Percentiles rank a stretch among this genome's conserved stretches.
phyloP scores from a whole-genome alignment of 2,113 vertebrate species.

The Capreolus pygargus region DNA sequence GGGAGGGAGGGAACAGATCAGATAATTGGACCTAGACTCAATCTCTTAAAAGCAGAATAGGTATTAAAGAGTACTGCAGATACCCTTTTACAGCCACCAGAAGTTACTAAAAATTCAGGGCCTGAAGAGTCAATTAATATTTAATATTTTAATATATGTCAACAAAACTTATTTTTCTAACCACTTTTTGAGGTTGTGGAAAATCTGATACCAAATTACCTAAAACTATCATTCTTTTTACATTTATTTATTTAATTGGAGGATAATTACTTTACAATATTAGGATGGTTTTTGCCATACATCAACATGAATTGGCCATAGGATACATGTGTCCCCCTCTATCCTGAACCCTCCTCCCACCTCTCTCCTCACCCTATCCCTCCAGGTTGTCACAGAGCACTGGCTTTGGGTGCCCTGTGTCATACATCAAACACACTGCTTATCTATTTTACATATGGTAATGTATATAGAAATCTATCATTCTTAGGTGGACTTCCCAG shows the following conservation, averaged over 20 bases:
- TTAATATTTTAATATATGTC: not conserved
- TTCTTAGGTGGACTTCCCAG: not conserved
- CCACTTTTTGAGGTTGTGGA: not conserved
- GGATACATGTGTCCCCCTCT: not conserved
- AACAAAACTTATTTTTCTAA: not conserved
- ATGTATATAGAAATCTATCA: not conserved
- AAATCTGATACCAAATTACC: conserved; percentile 12
- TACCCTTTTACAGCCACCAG: not conserved
- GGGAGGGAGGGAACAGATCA: not conserved
- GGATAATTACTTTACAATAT: not conserved
- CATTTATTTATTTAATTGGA: not conserved
- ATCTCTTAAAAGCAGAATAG: not conserved
- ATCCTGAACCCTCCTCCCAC: not conserved
- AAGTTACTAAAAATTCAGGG: not conserved
- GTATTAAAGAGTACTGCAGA: not conserved
- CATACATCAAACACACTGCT: not conserved
- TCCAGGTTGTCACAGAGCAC: not conserved
- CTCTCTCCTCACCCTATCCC: not conserved
- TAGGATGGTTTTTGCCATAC: not conserved
- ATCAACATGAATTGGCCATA: not conserved
- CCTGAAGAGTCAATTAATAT: not conserved
- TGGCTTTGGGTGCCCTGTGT: not conserved
- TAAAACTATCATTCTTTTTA: conserved; percentile 5
- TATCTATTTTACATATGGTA: not conserved
- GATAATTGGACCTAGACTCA: not conserved